These are phyloP conservation scores for Troides oblongomaculatus DNA, from an alignment of 2,888 invertebrate genomes.

Conservation along the genomic window DNA sequence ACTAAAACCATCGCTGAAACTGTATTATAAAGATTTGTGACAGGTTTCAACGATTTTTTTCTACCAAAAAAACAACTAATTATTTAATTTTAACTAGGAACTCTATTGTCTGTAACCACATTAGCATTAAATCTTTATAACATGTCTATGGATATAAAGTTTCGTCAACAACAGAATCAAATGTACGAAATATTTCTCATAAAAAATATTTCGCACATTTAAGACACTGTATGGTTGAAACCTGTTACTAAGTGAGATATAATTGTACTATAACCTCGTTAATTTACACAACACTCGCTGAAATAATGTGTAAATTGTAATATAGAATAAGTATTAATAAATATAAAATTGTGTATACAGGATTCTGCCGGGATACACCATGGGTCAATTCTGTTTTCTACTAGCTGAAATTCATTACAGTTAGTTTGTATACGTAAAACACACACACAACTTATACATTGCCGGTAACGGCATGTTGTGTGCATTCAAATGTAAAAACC, in stretches of 20 bases:
- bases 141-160: no score
- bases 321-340: conserved; percentile 1
- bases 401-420: conserved; percentile 9
- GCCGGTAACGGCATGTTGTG: background rate
- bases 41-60: background rate
- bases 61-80: background rate
- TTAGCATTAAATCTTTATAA: no score
- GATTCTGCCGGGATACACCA: background rate
- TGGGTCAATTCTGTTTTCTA: background rate
- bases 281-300: background rate
- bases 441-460: background rate
- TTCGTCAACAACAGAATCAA: no score
- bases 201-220: no score
- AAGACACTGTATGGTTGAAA: background rate
- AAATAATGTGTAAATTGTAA: conserved; percentile 15
- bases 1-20: background rate
- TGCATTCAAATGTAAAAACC: conserved; percentile 15
- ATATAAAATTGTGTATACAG: background rate
- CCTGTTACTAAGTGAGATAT: background rate
- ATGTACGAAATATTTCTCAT: no score
- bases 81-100: no score
- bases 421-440: background rate
- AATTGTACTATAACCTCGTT: background rate
- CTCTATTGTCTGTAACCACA: no score
- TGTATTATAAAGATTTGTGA: background rate